Base-by-base conservation (phyloP, 2,113 vertebrate species). In the Limanda limanda region DNA sequence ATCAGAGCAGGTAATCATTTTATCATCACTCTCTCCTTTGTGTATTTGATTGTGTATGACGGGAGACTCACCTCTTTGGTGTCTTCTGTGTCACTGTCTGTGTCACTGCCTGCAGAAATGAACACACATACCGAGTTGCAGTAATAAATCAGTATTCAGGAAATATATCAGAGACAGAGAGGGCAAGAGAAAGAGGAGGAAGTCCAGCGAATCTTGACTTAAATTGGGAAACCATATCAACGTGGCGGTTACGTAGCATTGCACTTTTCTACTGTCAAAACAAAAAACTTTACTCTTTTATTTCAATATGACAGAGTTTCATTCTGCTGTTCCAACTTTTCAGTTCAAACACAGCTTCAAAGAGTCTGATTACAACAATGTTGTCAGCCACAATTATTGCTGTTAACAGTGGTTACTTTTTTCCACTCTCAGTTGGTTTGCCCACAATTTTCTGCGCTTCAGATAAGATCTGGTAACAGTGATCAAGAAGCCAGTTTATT, bases 71-170 rank as follows among this genome's bases (percentile, higher is more conserved):
- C 97, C 95, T 95, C 95, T 60, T 95, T 85, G 48, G 89, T 94
- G 89, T 97, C 96, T 79, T 97, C 96, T 66, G 75, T 85, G 55
- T 99, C 97, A 0, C 97, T 98, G 74, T 99, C 97, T 17, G 94
- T 98, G 93, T 98, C 98, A n/a, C 97, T 99, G 92, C 96, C 98
- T 98, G 94, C 78, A 74, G 71, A 75, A 86, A 93, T 80, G 92
- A 17, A 89, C 24, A 92, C 68, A 92, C 71, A 82, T 51, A 18
- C 63, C 11, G 89, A 57, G 21, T 56, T 56, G 79, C 2, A 2
- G n/a, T 18, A 1, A 62, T 3, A 20, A 13, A 67, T 13, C 15
- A 5, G 23, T 10, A 24, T n/a, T 35, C 4, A 57, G 37, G 40
- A 45, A 21, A 42, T 31, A 20, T 3, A 57, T 24, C 12, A 17